phyloP scores from a whole-genome alignment of 2,113 vertebrate genomes.

The Plecotus auritus region DNA sequence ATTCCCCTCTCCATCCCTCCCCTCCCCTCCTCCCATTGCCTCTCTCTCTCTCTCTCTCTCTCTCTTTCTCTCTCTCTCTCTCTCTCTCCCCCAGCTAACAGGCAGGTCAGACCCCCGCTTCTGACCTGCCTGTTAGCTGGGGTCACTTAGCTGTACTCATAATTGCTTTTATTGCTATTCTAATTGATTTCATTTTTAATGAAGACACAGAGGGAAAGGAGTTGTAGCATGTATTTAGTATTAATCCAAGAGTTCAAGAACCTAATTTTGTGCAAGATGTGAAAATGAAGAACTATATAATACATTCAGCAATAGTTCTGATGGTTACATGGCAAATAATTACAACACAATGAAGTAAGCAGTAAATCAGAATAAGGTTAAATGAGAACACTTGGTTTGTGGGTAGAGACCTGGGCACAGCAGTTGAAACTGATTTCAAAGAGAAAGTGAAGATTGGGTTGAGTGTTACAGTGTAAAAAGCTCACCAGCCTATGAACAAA shows the following conservation, averaged over 20 bases:
- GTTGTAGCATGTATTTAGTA: background rate
- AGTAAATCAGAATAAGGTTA: background rate
- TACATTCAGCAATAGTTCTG: background rate
- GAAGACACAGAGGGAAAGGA: background rate
- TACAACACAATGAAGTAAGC: background rate
- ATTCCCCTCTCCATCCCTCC: background rate
- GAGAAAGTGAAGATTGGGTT: background rate
- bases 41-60: background rate
- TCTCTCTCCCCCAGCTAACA: no score
- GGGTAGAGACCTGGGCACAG: background rate
- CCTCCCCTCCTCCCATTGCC: background rate
- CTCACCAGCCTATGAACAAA: background rate
- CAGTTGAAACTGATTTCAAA: background rate
- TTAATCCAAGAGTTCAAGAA: background rate
- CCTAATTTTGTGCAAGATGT: background rate
- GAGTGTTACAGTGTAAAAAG: background rate
- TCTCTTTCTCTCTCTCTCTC: background rate
- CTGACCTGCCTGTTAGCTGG: background rate
- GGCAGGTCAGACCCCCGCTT: no score
- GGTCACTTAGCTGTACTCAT: background rate
- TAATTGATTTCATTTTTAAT: constrained; percentile 45
- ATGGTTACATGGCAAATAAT: background rate
- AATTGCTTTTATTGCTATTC: constrained; percentile 33
- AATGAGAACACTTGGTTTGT: background rate
- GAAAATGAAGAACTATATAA: background rate